Evolutionary conservation across 2,797 vertebrate species (phyloP).

Genomic region (Threskiornis aethiopicus): DNA sequence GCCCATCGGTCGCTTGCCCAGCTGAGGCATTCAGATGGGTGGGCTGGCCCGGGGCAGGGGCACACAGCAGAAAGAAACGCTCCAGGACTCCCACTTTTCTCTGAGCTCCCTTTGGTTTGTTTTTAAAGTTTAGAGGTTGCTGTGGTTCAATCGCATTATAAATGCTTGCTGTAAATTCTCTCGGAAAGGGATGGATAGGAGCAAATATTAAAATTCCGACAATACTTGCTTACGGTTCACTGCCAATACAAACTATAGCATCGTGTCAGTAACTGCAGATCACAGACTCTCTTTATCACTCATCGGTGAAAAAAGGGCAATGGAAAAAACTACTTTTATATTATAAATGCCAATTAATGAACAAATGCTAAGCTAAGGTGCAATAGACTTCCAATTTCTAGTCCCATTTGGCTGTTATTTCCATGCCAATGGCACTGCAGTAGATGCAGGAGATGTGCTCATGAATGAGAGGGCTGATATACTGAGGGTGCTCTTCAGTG

Average conservation of each 20-base stretch:
- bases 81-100: neutral
- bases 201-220: neutral
- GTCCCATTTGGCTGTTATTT: neutral
- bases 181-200: neutral
- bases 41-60: neutral
- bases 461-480: neutral
- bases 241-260: neutral
- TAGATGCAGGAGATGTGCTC: neutral
- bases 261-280: neutral
- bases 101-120: neutral
- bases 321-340: neutral
- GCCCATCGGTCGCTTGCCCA: fast-evolving
- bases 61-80: neutral
- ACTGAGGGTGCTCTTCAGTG: neutral
- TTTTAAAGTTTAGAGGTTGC: neutral
- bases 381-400: neutral
- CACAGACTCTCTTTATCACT: neutral
- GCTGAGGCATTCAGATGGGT: neutral
- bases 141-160: neutral
- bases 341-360: neutral
- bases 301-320: neutral
- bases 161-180: neutral
- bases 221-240: neutral
- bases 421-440: neutral
- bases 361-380: neutral